These are phyloP conservation scores for Tonatia bakeri DNA, from an alignment of 2,113 vertebrate genomes.

Conservation along the genomic window DNA sequence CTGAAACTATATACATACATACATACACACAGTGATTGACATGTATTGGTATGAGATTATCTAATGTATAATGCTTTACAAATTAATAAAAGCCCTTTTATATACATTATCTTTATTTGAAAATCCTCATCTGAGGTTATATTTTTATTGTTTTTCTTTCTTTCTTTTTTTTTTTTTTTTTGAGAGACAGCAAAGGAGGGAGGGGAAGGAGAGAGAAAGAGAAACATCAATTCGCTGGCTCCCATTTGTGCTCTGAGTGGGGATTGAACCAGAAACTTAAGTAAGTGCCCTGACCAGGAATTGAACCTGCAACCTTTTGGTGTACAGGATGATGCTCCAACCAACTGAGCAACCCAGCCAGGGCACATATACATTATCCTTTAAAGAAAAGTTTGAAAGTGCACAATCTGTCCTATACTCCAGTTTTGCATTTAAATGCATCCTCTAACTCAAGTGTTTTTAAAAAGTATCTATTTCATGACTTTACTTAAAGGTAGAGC, in stretches of 20 bases:
- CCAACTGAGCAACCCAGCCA: not conserved
- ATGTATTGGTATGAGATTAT: not conserved
- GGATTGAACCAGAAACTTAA: too few species aligned
- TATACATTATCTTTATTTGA: not conserved
- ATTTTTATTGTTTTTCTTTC: too few species aligned
- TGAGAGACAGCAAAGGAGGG: not conserved
- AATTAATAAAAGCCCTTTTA: conserved; percentile 13
- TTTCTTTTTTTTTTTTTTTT: not conserved
- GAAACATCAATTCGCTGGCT: not conserved
- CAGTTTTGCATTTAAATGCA: not conserved
- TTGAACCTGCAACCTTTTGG: too few species aligned
- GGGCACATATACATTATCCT: not conserved
- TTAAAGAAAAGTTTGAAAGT: not conserved
- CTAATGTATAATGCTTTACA: conserved; percentile 6
- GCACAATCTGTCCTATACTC: not conserved
- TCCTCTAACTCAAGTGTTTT: not conserved
- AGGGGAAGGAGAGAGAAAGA: not conserved
- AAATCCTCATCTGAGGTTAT: too few species aligned
- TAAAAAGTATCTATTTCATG: not conserved
- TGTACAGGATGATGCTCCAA: too few species aligned
- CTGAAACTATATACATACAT: not conserved
- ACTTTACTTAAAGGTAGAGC: not conserved
- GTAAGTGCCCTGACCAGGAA: too few species aligned
- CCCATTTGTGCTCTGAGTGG: too few species aligned
- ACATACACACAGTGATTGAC: not conserved